These are phyloP conservation scores for Zosterops lateralis DNA, from an alignment of 2,113 vertebrate genomes.

Conservation along the genomic window DNA sequence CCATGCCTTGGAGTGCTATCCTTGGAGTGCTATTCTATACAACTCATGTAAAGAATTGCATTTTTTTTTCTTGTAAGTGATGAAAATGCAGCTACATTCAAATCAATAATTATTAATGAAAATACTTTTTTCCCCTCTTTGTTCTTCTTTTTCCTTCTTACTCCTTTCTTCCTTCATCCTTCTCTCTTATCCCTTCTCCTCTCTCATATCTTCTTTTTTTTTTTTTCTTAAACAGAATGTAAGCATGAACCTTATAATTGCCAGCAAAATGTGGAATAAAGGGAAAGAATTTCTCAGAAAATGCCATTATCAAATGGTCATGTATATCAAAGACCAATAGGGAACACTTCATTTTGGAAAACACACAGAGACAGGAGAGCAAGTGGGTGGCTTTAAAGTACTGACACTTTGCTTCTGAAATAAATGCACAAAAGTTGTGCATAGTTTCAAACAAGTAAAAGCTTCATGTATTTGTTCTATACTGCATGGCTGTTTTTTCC, in stretches of 20 bases:
- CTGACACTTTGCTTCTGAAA: not conserved
- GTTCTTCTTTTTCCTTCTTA: not conserved
- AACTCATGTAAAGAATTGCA: not conserved
- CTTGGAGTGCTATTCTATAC: not conserved
- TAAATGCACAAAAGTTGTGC: not conserved
- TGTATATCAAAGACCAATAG: not conserved
- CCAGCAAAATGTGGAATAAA: not conserved
- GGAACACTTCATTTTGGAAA: not conserved
- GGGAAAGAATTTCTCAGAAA: not conserved
- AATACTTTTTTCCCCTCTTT: not conserved
- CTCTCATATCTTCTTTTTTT: not conserved
- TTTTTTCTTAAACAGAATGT: not conserved
- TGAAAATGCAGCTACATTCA: not conserved
- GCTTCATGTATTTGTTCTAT: not conserved
- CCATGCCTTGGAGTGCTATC: not conserved
- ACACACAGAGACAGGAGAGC: not conserved
- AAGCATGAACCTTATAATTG: rapidly evolving
- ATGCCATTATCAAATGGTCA: not conserved
- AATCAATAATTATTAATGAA: not conserved
- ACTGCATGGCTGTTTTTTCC: not conserved
- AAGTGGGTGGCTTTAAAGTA: not conserved
- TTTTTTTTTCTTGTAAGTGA: not conserved
- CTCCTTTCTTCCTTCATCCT: not conserved
- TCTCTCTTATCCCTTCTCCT: not conserved
- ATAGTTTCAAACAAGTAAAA: not conserved